Percentiles rank a stretch among this genome's conserved stretches.
Conservation (phyloP, 2,113 vertebrate species). For the Cyprinodon tularosa region DNA sequence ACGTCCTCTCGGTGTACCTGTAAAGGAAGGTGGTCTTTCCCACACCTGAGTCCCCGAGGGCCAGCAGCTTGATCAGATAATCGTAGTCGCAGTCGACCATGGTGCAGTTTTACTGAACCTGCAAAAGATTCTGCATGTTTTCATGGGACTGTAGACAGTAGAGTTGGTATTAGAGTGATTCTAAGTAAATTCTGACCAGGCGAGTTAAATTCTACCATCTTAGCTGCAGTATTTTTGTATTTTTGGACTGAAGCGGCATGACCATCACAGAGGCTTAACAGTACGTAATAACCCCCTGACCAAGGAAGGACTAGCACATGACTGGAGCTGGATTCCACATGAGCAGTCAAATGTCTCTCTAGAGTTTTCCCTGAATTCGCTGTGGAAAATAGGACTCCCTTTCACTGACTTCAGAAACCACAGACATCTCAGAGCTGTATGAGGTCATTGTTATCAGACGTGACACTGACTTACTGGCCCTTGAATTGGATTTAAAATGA, state of each 20-base stretch:
- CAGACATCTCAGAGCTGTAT: conserved; percentile 31
- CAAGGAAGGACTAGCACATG: conserved; percentile 70
- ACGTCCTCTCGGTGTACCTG: conserved; percentile 93
- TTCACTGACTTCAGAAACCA: conserved; percentile 42
- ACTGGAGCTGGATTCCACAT: conserved; percentile 71
- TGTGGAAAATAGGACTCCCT: conserved; percentile 43
- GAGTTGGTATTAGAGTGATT: neutral
- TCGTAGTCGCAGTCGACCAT: conserved; percentile 97
- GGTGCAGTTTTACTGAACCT: conserved; percentile 83
- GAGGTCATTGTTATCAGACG: conserved; percentile 20
- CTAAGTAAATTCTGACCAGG: neutral
- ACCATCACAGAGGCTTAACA: conserved; percentile 37
- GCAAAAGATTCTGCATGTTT: conserved; percentile 19
- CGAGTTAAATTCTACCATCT: conserved; percentile 17
- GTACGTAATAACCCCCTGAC: conserved; percentile 57
- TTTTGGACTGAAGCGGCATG: conserved; percentile 16
- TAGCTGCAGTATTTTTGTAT: conserved; percentile 29
- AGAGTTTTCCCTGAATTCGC: conserved; percentile 35
- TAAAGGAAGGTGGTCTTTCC: conserved; percentile 96
- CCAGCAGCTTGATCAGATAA: conserved; percentile 96
- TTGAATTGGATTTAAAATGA: neutral
- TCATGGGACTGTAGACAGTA: neutral
- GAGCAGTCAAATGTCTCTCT: conserved; percentile 71
- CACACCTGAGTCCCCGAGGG: conserved; percentile 93
- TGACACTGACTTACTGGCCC: neutral